Conservation (phyloP, 2,113 vertebrate genomes). For the Paratilapia polleni region DNA sequence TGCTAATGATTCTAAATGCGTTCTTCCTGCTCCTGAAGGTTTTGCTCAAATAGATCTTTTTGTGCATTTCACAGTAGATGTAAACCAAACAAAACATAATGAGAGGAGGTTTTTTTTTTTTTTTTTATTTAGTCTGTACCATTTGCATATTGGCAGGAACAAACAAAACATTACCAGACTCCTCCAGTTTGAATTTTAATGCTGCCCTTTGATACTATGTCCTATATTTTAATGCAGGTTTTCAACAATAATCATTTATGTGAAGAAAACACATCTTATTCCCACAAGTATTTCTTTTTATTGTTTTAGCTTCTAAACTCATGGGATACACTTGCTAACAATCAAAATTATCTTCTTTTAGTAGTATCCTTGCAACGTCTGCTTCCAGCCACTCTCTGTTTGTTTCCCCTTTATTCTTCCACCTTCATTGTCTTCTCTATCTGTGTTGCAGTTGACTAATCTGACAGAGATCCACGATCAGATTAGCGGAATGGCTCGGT, state of each 20-base stretch:
- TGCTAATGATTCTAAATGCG: constrained; percentile 62
- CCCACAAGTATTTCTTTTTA: neutral
- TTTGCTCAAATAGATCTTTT: constrained; percentile 16
- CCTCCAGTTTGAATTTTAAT: constrained; percentile 66
- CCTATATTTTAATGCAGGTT: constrained; percentile 30
- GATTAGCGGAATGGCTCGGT: constrained; percentile 98
- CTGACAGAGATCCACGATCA: constrained; percentile 95
- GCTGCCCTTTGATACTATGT: constrained; percentile 49
- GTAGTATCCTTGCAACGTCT: neutral
- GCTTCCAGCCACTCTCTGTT: neutral
- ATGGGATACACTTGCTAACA: neutral
- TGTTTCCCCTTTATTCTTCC: neutral
- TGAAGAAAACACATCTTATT: constrained; percentile 29
- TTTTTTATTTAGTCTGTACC: constrained; percentile 17
- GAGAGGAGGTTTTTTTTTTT: constrained; percentile 47
- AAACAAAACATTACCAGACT: constrained; percentile 58
- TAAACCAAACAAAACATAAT: constrained; percentile 71
- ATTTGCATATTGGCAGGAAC: constrained; percentile 67
- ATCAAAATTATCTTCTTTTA: neutral
- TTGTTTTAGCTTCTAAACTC: neutral
- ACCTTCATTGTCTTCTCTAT: neutral
- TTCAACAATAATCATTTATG: constrained; percentile 14
- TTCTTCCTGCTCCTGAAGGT: constrained; percentile 38
- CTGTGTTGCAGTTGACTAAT: constrained; percentile 85
- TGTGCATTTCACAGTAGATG: constrained; percentile 37